Evolutionary conservation across 2,797 vertebrate species (phyloP), one percentile per base, ranked within the genome.

Genomic region (Meda fulgida): DNA sequence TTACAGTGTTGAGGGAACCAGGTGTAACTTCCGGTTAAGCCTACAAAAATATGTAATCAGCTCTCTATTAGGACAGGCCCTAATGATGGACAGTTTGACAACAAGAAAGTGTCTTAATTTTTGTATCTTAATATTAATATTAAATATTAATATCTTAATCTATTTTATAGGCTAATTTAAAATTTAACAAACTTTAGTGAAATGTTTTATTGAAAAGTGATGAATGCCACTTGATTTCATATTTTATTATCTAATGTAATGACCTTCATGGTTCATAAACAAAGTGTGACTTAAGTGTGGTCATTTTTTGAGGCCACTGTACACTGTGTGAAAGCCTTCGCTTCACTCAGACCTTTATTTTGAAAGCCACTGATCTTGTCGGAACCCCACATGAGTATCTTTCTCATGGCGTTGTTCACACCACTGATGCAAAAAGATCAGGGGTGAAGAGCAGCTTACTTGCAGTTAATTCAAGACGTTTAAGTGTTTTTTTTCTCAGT

Each of bases 321-420:
- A 29, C 71, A 3, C 11, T 7, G 10, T 1, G 7, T 19, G 5
- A 11, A 53, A 16, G 70, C 43, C 43, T 48, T 43, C 0, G 14
- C 4, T 1, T 29, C 4, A 10, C 7, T 31, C 29, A 10, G 66
- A 81, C 79, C n/a, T 81, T 81, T 81, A 81, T 81, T 81, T 60
- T 81, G 80, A 81, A 81, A 81, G 6, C 23, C 79, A 13, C 1
- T 38, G 0, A 10, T 1, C 5, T 55, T 0, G 14, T 34, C 21
- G n/a, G 58, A 48, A 48, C 16, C 46, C 7, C 4, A 31, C 23
- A 21, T 14, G 72, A 14, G n/a, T 5, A 23, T 38, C 58, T 23
- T 31, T 53, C 31, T 53, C 14, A 6, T 70, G 2, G 46, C 16
- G 16, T 19, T 21, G 53, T 58, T 81, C 79, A 81, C 66, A 29